Evolutionary conservation across 2,113 vertebrate genomes (phyloP).

Genomic region (Seriola rivoliana): DNA sequence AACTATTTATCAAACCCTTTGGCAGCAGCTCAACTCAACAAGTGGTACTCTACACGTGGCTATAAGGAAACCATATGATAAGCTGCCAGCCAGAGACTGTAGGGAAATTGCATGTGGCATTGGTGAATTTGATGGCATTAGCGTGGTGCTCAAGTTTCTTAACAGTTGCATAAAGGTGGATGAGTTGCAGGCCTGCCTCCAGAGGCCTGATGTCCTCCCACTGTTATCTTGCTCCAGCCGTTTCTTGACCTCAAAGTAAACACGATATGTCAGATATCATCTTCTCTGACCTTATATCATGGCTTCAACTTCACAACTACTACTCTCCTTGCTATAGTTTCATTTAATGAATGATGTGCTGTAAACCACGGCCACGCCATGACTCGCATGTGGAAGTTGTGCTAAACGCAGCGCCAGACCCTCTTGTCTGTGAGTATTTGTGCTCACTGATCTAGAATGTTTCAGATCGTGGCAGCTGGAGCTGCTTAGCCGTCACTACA

Average conservation of each 20-base stretch:
- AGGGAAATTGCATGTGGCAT: background rate
- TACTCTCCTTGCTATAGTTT: background rate
- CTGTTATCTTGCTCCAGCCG: background rate
- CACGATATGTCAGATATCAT: background rate
- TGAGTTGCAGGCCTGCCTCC: background rate
- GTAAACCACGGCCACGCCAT: background rate
- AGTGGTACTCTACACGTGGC: background rate
- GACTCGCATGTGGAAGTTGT: background rate
- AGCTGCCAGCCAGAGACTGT: background rate
- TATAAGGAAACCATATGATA: background rate
- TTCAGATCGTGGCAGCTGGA: background rate
- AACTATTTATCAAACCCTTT: conserved; percentile 2
- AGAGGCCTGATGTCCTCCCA: background rate
- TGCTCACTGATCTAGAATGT: background rate
- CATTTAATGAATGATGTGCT: background rate
- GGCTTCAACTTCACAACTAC: background rate
- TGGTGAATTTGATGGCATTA: background rate
- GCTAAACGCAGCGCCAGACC: background rate
- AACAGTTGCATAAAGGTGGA: background rate
- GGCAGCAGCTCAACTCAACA: background rate
- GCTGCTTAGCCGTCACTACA: background rate
- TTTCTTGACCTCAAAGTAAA: background rate
- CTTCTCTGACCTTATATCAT: background rate
- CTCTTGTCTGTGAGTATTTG: background rate
- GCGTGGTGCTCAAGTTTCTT: background rate